Evolutionary conservation across 2,113 vertebrate genomes (phyloP), one percentile per base, ranked within the genome.

Genomic region (Peromyscus leucopus): DNA sequence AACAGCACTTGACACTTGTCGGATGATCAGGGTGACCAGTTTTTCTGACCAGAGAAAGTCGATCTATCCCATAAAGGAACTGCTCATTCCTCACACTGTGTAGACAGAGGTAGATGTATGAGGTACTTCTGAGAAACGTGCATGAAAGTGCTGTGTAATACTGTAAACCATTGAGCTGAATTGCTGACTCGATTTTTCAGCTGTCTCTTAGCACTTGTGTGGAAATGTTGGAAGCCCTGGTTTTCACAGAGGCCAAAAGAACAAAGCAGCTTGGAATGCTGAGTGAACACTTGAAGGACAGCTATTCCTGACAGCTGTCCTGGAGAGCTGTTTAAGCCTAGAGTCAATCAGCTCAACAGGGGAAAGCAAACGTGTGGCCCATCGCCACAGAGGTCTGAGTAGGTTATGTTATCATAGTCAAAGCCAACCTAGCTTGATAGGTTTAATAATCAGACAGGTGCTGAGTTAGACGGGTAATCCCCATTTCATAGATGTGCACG

Each of bases 261-360:
- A 8, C 63, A 63, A 94, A 90, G 28, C 46, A 85, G 79, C 75
- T 36, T 67, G 85, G 82, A 85, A 82, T 76, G 42, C 63, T 76
- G 63, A 95, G 75, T 90, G 65, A 65, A 88, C 12, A 65, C 84
- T 67, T 26, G 75, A 91, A 71, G 75, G 82, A 86, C 86, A 97
- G 91, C 59, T 98, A 46, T 85, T 91, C 51, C 94, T 86, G 67
- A 65, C 85, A 97, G 92, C 57, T 98, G 51, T 82, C 89, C 39
- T 94, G 76, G 92, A 90, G 36, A 86, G 75, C 11, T 86, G 48
- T 67, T 67, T 33, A 19, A 63, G 22, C 33, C 48, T 57, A 59
- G 57, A 85, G 42, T 42, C 31, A n/a, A 87, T 87, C 42, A 84
- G 33, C 28, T 33, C 79, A 69, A 65, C 33, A 75, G 57, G 21